Evolutionary conservation across 1,140 invertebrate genomes (phyloP).

Genomic region (Radopholus similis): DNA sequence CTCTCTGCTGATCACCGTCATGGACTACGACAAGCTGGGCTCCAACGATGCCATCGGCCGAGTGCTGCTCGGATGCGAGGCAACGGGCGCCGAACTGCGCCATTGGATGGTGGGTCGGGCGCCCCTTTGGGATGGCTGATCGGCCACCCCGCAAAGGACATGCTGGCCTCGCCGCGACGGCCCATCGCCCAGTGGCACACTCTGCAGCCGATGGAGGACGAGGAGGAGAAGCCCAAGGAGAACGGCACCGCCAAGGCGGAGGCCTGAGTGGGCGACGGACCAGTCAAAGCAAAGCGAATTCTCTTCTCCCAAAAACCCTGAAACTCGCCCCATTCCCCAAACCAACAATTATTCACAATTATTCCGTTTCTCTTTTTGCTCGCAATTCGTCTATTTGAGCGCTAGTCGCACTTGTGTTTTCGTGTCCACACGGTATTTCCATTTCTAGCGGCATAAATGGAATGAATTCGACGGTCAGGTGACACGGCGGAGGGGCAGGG

Average conservation of each 20-base stretch:
- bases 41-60: conserved; percentile 97
- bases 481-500: too few species aligned
- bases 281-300: too few species aligned
- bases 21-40: conserved; percentile 99
- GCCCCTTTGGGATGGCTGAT: conserved; percentile 77
- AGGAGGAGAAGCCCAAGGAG: conserved; percentile 25
- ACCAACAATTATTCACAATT: too few species aligned
- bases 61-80: conserved; percentile 91
- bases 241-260: conserved; percentile 4
- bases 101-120: conserved; percentile 99
- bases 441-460: too few species aligned
- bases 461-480: too few species aligned
- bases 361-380: too few species aligned
- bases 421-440: too few species aligned
- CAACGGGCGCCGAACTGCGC: conserved; percentile 89
- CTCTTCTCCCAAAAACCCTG: too few species aligned
- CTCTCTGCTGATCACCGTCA: conserved; percentile 92
- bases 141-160: conserved; percentile 80
- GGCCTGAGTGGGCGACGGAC: neutral
- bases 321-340: too few species aligned
- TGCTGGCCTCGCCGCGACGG: conserved; percentile 80
- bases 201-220: conserved; percentile 87
- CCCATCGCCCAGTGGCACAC: conserved; percentile 99
- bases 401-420: too few species aligned
- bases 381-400: too few species aligned